Evolutionary conservation across 2,113 vertebrate species (phyloP), one percentile per base, ranked within the genome.

Genomic region (Neolamprologus devosi): DNA sequence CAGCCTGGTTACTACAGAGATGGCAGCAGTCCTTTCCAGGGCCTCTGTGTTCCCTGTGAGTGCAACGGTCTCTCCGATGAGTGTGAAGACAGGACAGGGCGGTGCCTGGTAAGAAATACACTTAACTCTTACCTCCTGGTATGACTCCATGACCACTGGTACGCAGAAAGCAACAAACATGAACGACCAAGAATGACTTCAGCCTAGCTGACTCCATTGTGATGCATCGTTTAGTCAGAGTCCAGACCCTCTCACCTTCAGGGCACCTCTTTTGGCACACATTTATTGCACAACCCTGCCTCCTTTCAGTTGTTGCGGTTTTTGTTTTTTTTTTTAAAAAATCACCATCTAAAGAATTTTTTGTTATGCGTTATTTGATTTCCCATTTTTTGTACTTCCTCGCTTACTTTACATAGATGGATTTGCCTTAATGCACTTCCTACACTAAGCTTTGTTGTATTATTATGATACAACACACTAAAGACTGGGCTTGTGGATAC

Each of bases 1-100:
- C 81, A 94, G 55, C 93, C 95, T 70, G 98, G 98, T 89, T 97
- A 95, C 95, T 99, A 98, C 89, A 96, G 95, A 92, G 97, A 97
- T 11, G 86, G 85, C 87, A 96, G 78, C 9, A 95, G 95, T 9
- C 35, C 87, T 1, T 96, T 89, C 81, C 73, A 94, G 1, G 97
- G 97, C 87, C 95, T 84, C 40, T 99, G 98, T 83, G 91, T 98
- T 49, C 95, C 96, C 85, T 99, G 99, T 90, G 91, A 90, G 63
- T 99, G 99, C 93, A 97, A 98, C 3, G 97, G 97, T 70, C 97
- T 97, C 87, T 96, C 99, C 6, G 82, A 94, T 2, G 95, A 96
- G 82, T 99, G 99, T 88, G 96, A 97, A 21, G 98, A 98, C 14
- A 94, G 88, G 81, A 97, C 97, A 0, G 98, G 99, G 87, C 96